Evolutionary conservation across 2,797 vertebrate genomes (phyloP), one percentile per base, ranked within the genome.

Genomic region (Alcedo atthis): DNA sequence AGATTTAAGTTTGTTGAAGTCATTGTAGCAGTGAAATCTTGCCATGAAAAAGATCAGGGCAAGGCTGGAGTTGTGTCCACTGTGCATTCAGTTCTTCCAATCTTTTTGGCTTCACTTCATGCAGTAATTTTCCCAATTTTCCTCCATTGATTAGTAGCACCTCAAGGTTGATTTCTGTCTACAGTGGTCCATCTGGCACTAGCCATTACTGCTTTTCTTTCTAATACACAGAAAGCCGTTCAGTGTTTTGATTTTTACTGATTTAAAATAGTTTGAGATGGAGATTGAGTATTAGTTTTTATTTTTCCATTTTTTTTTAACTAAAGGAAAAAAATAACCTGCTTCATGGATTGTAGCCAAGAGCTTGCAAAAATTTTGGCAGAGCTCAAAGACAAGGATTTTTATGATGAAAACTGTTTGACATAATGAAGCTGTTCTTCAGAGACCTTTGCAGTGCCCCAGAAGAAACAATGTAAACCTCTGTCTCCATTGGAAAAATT

Each of bases 321-420:
- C 67, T 9, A 42, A 61, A 84, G 77, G 26, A 67, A 85, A 89
- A 89, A 87, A 76, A 94, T 5, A 48, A 73, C 59, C 61, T 33
- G 83, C 57, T 81, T 73, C 86, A 28, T 9, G 1, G 4, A 12
- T 59, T 22, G 24, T 25, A 43, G 89, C 89, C 85, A 93, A 92
- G 89, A 68, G 8, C 30, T 91, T 26, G 85, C 59, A 86, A 43
- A 55, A 66, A 49, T 46, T 40, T 93, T 92, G 91, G 91, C 94
- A 81, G 78, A 48, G 83, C 63, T 67, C 71, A 58, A 67, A 73
- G 82, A 7, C 20, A 17, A 30, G 21, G 45, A 20, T 83, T 90
- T 92, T 95, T 74, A 32, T 91, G 87, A 59, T 86, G 75, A 92
- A 80, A 95, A 81, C 43, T 64, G 74, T 63, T 81, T 48, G 68